Base-by-base conservation (phyloP, 2,797 vertebrate genomes). In the Orientallactaga sibirica region DNA sequence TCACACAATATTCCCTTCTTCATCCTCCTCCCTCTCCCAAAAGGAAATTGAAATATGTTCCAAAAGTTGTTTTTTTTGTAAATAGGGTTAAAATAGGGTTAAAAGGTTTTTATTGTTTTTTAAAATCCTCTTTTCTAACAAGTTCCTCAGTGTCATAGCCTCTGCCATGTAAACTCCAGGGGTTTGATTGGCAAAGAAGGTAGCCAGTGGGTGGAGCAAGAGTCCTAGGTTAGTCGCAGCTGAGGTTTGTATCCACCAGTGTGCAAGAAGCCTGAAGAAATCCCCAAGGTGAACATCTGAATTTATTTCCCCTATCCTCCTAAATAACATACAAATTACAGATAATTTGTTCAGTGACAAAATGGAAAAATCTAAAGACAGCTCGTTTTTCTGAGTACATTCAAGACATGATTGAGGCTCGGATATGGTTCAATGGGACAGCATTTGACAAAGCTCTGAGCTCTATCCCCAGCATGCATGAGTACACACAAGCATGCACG, bases 351-450 rank as follows among this genome's bases (percentile, higher is more conserved):
- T 81, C 84, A 62, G 24, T 52, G 25, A 61, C 74, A 92, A 62
- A 70, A 29, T 19, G 78, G 77, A 81, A 74, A 52, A n/a, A 27
- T 58, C 71, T 84, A 55, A 91, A 80, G 48, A 48, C 33, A 84
- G 73, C 74, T 84, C 55, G 29, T 4, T 74, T 86, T 86, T 92
- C 78, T 66, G 61, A 93, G 62, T 82, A 92, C 71, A 76, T 82
- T 77, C 55, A 68, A 88, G 41, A 86, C 8, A 64, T 71, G 85
- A 58, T 7, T 58, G 71, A 87, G 41, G 61, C 61, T 24, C 4
- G 85, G 68, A 37, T 41, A 24, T 73, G 68, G 16, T 52, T 73
- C 52, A 73, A 27, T 25, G 61, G 61, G 3, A 76, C 37, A 76
- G 41, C 24, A 19, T 19, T 24, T 66, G 73, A 61, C 61, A 52